A percentile compares a stretch with the other conserved stretches of the same genome.
Evolutionary conservation across 2,888 invertebrate genomes (phyloP).

Genomic region (Onthophagus sagittarius): DNA sequence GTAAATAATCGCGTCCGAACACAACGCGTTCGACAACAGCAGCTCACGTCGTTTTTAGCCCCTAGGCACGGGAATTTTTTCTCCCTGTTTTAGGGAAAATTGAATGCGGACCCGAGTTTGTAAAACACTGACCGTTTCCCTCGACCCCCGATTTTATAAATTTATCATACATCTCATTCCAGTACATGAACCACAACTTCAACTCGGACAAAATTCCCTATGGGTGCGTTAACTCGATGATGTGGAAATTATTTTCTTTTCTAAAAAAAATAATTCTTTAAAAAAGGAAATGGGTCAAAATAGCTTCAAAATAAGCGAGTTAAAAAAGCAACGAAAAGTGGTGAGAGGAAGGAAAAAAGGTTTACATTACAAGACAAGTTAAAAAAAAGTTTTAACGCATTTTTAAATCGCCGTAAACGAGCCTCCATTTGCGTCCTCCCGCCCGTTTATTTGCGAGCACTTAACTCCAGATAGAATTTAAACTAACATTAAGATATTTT

Average conservation of each 20-base stretch:
- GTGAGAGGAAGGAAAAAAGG: neutral
- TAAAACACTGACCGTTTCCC: constrained; percentile 23
- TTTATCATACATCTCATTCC: constrained; percentile 44
- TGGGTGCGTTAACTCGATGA: no score
- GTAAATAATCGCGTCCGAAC: neutral
- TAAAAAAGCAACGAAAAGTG: neutral
- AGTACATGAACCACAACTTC: constrained; percentile 38
- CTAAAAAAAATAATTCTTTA: no score
- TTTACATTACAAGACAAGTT: constrained; percentile 28
- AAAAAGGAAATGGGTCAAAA: no score
- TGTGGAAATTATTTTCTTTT: no score
- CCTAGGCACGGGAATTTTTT: neutral
- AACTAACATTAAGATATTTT: constrained; percentile 48
- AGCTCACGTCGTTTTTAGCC: neutral
- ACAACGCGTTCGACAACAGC: neutral
- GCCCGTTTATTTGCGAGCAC: constrained; percentile 43
- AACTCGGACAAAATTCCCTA: neutral
- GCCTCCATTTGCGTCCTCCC: constrained; percentile 32
- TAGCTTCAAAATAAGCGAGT: no score
- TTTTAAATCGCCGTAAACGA: constrained; percentile 32
- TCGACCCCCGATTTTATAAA: constrained; percentile 38
- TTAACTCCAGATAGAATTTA: constrained; percentile 47
- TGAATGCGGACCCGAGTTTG: neutral
- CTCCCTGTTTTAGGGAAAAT: neutral
- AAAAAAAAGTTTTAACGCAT: constrained; percentile 29